phyloP scores from a whole-genome alignment of 2,888 invertebrate genomes.

The Amphipoea oculea region DNA sequence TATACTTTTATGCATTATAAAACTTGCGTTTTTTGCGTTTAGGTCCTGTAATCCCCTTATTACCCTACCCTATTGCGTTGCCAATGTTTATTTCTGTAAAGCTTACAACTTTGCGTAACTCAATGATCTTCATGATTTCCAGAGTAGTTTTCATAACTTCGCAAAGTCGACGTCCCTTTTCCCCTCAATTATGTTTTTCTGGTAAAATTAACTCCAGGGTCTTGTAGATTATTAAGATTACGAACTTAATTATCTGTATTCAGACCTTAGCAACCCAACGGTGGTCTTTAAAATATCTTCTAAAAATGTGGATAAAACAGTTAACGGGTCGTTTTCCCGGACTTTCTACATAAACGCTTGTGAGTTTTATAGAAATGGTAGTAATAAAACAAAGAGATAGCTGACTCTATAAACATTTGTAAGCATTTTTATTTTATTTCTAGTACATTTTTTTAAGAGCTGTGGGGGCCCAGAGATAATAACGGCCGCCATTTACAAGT shows the following conservation, averaged over 20 bases:
- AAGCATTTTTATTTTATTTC: background rate
- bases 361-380: too few species aligned
- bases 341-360: background rate
- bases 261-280: background rate
- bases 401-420: too few species aligned
- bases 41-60: too few species aligned
- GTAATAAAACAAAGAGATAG: background rate
- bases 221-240: background rate
- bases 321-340: background rate
- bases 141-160: background rate
- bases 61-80: background rate
- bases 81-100: background rate
- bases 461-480: fast-evolving
- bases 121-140: background rate
- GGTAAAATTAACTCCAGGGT: background rate
- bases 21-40: too few species aligned
- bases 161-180: background rate
- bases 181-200: background rate
- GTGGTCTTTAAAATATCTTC: background rate
- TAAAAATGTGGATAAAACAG: too few species aligned
- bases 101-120: background rate
- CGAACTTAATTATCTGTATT: background rate
- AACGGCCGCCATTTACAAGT: background rate
- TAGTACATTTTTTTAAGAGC: background rate
- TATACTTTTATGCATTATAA: too few species aligned